phyloP scores from a whole-genome alignment of 1,140 invertebrate species.

The Coelopa frigida region DNA sequence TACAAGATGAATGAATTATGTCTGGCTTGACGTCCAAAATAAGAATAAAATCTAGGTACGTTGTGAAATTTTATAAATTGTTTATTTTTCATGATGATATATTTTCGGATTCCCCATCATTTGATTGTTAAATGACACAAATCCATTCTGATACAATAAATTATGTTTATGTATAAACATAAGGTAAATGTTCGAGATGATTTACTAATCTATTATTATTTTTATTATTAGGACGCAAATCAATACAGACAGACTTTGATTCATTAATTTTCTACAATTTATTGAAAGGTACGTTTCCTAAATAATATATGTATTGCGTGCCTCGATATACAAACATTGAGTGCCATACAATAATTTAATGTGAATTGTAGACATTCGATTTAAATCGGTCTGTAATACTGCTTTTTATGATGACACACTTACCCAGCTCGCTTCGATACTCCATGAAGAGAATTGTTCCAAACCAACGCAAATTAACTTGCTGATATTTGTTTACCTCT shows the following conservation, averaged over 20 bases:
- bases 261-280: neutral
- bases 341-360: no score
- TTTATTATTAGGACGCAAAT: no score
- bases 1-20: no score
- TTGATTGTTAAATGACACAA: constrained; percentile 16
- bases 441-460: constrained; percentile 31
- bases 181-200: no score
- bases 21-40: neutral
- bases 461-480: constrained; percentile 22
- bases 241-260: no score
- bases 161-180: no score
- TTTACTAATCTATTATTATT: no score
- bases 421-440: constrained; percentile 34
- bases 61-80: neutral
- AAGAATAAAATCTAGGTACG: neutral
- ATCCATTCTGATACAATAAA: constrained; percentile 11
- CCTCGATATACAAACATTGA: no score
- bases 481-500: neutral
- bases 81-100: constrained; percentile 11
- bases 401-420: constrained; percentile 27
- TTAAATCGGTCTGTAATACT: no score
- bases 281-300: no score
- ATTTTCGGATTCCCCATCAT: constrained; percentile 17
- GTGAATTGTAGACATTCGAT: no score
- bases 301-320: neutral